Conservation (phyloP, 2,888 invertebrate genomes). For the Hypercompe scribonia region DNA sequence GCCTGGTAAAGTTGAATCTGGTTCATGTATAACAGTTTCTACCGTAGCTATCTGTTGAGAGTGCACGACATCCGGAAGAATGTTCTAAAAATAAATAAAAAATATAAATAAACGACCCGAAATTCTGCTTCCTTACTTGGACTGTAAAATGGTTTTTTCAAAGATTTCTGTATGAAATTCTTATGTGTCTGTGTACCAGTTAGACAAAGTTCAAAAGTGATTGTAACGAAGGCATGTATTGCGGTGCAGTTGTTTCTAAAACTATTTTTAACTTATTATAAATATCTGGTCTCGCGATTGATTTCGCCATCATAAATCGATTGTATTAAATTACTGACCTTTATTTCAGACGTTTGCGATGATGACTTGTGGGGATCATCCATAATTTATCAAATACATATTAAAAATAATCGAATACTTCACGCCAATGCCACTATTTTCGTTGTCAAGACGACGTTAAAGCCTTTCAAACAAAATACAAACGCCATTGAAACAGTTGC, state of each 20-base stretch:
- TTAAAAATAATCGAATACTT: constrained; percentile 72
- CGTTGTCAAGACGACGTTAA: constrained; percentile 84
- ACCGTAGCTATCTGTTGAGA: constrained; percentile 78
- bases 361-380: constrained; percentile 75
- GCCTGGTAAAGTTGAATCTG: constrained; percentile 58
- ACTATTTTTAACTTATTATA: constrained; percentile 75
- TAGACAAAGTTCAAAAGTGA: constrained; percentile 34
- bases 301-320: constrained; percentile 39
- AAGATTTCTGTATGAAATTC: constrained; percentile 36
- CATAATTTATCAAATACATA: constrained; percentile 83
- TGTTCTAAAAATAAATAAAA: constrained; percentile 84
- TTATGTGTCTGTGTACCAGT: constrained; percentile 6
- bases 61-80: constrained; percentile 86
- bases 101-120: constrained; percentile 64
- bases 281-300: constrained; percentile 63
- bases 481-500: constrained; percentile 63
- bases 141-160: constrained; percentile 30
- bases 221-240: constrained; percentile 49
- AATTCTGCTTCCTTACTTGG: constrained; percentile 39
- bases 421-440: constrained; percentile 71
- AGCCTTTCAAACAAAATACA: constrained; percentile 75
- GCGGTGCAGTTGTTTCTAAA: constrained; percentile 68
- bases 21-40: constrained; percentile 65
- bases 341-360: constrained; percentile 69
- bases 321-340: constrained; percentile 63